These are phyloP conservation scores for Melinaea menophilus DNA, from an alignment of 2,888 invertebrate genomes.

Conservation along the genomic window DNA sequence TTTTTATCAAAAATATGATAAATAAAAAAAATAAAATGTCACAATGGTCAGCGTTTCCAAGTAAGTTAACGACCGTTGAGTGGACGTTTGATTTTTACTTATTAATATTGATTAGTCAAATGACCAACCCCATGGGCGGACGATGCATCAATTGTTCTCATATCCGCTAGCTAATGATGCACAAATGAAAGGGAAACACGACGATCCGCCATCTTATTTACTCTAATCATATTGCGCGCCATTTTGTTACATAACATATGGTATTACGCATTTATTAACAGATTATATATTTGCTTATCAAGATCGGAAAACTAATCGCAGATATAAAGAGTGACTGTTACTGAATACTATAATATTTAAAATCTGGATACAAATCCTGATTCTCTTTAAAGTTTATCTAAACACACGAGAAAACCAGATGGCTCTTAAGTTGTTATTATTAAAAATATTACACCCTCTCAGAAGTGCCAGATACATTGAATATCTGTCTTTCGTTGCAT, in stretches of 20 bases:
- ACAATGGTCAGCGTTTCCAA: no score
- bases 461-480: slow-evolving; percentile 10
- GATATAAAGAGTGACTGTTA: not conserved
- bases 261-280: no score
- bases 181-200: slow-evolving; percentile 35
- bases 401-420: slow-evolving; percentile 28
- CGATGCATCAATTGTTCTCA: slow-evolving; percentile 44
- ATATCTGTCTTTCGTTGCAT: not conserved
- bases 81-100: slow-evolving; percentile 48
- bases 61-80: slow-evolving; percentile 20
- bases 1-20: no score
- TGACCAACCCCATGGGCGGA: slow-evolving; percentile 46
- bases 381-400: slow-evolving; percentile 13
- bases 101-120: slow-evolving; percentile 57
- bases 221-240: slow-evolving; percentile 14
- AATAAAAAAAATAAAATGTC: no score
- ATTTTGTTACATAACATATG: slow-evolving; percentile 13
- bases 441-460: slow-evolving; percentile 16
- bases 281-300: no score
- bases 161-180: slow-evolving; percentile 47
- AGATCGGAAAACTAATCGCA: not conserved
- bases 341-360: not conserved
- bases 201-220: slow-evolving; percentile 15
- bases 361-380: not conserved
- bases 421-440: slow-evolving; percentile 31